Base-by-base conservation (phyloP, 2,797 vertebrate species). In the Emydoidea blandingii region DNA sequence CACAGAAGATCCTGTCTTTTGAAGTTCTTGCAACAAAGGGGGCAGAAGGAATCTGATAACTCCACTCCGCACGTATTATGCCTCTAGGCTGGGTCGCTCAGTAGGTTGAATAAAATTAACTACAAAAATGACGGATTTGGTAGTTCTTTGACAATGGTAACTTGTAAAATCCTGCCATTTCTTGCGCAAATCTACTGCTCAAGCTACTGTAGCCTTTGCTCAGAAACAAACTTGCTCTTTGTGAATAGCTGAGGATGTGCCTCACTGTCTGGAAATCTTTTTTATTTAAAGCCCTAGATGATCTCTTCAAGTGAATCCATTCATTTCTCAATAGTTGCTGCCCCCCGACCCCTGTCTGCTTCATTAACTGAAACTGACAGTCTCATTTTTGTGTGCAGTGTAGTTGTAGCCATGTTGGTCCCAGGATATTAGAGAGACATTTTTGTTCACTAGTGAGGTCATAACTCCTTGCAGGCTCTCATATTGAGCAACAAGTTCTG, bases 1-100 rank as follows among this genome's bases (percentile, higher is more conserved):
- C 62, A 18, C 4, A 27, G 37, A 15, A 68, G 2, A 27, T 19
- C 21, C 88, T 25, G 37, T 72, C 21, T 41, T 72, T 23, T 12
- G 21, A 72, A 72, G 37, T 41, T 41, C 68, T 41, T 72, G 37
- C 19, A 37, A 41, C 19, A 72, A 25, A 72, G 5, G 65, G 10
- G n/a, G 18, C 19, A 37, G n/a, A 72, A 72, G 19, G 19, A 41
- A 72, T 72, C 19, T 2, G 37, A 14, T 14, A 52, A 3, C 15
- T 4, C 12, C 1, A 29, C 6, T 1, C 1, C 1, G 2, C 18
- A 1, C 0, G 6, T 34, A 0, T 34, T 56, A 53, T 65, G 3
- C 8, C 1, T 86, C 5, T 59, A 57, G 3, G 1, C 11, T 11
- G 0, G 0, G 16, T 9, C 53, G 16, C 12, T 83, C 74, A 86